Evolutionary conservation across 2,888 invertebrate genomes (phyloP), one percentile per base, ranked within the genome.

Genomic region (Spisula solida): DNA sequence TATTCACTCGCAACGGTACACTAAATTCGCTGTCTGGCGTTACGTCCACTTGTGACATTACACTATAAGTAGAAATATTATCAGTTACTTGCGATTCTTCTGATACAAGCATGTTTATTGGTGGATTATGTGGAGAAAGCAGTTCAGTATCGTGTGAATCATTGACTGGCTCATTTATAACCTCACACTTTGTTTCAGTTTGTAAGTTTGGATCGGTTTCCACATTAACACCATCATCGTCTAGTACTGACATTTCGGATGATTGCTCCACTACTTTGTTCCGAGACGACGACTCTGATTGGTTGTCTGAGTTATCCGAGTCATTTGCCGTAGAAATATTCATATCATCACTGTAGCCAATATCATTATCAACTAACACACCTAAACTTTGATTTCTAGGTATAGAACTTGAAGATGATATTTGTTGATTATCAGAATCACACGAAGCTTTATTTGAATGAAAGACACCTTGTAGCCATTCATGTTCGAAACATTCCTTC

Each of bases 401-500:
- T 18, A 75, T 75, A 75, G 75, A 31, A 14, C 14, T 75, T 2
- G 75, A 75, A 2, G 75, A 75, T 34, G 75, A 34, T 16, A 34
- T 75, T 29, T 85, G 25, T 79, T 31, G 55, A 29, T 78, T 55
- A 34, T 85, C 85, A 78, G 29, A 18, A n/a, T 56, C 34, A 83
- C 51, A 70, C 10, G 41, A 20, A 51, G 31, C 78, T 78, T 48
- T 84, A 66, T 60, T 81, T 20, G 86, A 75, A 51, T 75, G 41
- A 41, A 48, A n/a, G n/a, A 86, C 70, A 70, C 87, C 90, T 56
- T 80, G 82, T 25, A 99, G 97, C 99, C 99, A 99, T 95, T 98
- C 98, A 97, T 99, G 99, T 97, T 98, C 98, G 96, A 99, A 97
- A 97, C 99, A 98, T 97, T 98, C 98, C 96, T 98, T 97, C 96